Evolutionary conservation across 2,888 invertebrate genomes (phyloP), one percentile per base, ranked within the genome.

Genomic region (Anarsia innoxiella): DNA sequence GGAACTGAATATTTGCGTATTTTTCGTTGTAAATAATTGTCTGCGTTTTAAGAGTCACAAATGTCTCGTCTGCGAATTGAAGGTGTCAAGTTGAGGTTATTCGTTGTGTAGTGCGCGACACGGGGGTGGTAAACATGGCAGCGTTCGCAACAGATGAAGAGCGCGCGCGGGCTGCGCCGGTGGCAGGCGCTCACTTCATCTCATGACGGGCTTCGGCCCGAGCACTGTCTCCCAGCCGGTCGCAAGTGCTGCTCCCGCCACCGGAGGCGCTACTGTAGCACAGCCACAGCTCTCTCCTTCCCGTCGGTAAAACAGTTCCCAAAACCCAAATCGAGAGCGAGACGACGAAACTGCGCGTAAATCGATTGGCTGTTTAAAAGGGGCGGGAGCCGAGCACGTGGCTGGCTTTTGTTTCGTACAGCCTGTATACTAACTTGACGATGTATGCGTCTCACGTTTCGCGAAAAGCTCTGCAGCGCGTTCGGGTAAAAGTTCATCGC

Each of bases 81-180:
- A 48, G 56, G 51, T 66, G 59, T 65, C 57, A 66, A 42, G 59
- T 70, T 70, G 71, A 80, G 80, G 82, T 82, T 83, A 80, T 77
- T 80, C 78, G 80, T 79, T 79, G 82, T 79, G 66, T 74, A 66
- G 66, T 59, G 71, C 70, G 78, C 75, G 79, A 76, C 80, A 74
- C 72, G 75, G 70, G 64, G 69, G 72, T 72, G 69, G 83, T 83
- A 82, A 82, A 80, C 83, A 84, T 83, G 80, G 80, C 82, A 79
- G 78, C 70, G 68, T 53, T 68, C 60, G 78, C 79, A 83, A 80
- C 82, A 82, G 82, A 80, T 83, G 83, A 80, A 69, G 68, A 73
- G 78, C 78, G 77, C 78, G 76, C 75, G 62, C 75, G 72, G 51
- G 69, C 75, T 82, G 80, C 80, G 80, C 79, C 76, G 53, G 59